phyloP scores from a whole-genome alignment of 2,888 invertebrate species.

The Drosophila anomelani region DNA sequence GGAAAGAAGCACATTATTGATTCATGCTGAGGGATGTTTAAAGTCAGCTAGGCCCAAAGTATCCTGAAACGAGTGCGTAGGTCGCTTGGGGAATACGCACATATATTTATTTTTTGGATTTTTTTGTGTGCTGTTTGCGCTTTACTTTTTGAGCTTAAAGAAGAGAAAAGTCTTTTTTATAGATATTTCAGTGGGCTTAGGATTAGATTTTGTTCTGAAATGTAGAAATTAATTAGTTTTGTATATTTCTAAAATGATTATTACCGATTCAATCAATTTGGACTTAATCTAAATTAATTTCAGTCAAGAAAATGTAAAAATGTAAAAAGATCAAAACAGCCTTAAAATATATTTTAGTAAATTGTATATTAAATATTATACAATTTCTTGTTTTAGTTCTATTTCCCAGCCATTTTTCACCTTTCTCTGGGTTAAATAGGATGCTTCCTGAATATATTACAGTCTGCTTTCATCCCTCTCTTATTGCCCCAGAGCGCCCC shows the following conservation, averaged over 20 bases:
- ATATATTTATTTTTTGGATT: not conserved
- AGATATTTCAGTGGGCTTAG: not conserved
- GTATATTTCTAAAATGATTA: too few species aligned
- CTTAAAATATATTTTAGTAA: too few species aligned
- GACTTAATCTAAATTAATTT: too few species aligned
- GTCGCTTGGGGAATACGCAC: not conserved
- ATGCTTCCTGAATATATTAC: not conserved
- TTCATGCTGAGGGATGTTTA: not conserved
- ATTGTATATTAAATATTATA: not conserved
- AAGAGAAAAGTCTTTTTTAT: not conserved
- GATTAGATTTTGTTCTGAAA: not conserved
- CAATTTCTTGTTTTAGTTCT: accelerated
- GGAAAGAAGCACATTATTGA: slow-evolving; percentile 2
- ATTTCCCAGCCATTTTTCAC: too few species aligned
- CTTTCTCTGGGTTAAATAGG: not conserved
- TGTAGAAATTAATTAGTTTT: not conserved
- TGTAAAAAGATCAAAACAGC: too few species aligned
- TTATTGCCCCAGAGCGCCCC: not conserved
- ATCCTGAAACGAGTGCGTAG: not conserved
- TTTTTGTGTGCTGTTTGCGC: not conserved
- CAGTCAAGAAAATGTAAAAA: not conserved
- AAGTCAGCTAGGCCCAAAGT: not conserved
- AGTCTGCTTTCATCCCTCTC: not conserved
- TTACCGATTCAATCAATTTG: not conserved
- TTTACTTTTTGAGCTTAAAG: not conserved